These are phyloP conservation scores for Cinclus cinclus DNA, from an alignment of 2,113 vertebrate genomes.

Conservation along the genomic window DNA sequence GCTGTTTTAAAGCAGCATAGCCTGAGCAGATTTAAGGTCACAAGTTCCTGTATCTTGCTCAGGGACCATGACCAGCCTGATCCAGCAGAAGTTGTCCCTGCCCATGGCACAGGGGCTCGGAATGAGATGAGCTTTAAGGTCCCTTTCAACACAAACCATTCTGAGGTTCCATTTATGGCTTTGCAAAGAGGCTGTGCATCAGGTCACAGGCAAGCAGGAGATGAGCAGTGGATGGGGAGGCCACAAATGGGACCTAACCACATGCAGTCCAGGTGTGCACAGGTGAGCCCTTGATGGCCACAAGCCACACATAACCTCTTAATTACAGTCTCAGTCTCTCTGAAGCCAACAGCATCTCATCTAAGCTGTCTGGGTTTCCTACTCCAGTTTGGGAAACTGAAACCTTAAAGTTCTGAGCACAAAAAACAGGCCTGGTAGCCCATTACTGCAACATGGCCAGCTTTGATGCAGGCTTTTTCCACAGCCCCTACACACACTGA, in stretches of 20 bases:
- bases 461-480: not conserved
- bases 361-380: not conserved
- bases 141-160: not conserved
- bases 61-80: rapidly evolving
- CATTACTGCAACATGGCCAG: not conserved
- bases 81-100: not conserved
- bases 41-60: not conserved
- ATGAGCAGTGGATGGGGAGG: too few species aligned
- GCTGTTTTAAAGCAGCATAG: not conserved
- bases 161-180: not conserved
- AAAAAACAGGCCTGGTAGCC: not conserved
- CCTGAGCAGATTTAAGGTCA: not conserved
- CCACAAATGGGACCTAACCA: rapidly evolving
- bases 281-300: not conserved
- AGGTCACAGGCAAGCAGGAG: not conserved
- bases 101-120: not conserved
- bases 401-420: not conserved
- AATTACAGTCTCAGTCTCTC: rapidly evolving
- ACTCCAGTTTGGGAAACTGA: not conserved
- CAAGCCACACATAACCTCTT: rapidly evolving
- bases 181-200: not conserved
- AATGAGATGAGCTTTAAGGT: too few species aligned
- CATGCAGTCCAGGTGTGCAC: rapidly evolving
- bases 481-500: rapidly evolving
- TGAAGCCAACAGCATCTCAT: not conserved